Conservation (phyloP, 2,797 vertebrate species). For the Clarias fuscus region DNA sequence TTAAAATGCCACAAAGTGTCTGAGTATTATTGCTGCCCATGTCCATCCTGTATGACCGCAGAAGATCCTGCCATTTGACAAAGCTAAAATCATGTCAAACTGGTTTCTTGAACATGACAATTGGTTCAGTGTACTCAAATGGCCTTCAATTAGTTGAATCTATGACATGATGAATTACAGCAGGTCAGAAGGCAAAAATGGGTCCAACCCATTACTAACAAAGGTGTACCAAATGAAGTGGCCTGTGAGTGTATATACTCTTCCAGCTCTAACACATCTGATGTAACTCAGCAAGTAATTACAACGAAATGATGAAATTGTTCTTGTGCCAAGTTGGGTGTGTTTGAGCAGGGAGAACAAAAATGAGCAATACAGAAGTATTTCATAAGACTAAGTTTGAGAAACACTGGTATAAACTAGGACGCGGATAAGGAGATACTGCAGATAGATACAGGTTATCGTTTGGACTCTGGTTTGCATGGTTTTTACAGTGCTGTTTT, state of each 20-base stretch:
- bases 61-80: too few species aligned
- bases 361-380: background rate
- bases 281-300: slow-evolving; percentile 13
- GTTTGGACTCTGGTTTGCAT: background rate
- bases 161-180: too few species aligned
- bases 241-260: background rate
- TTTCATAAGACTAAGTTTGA: background rate
- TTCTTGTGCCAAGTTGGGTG: background rate
- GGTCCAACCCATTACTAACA: too few species aligned
- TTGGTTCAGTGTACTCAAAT: too few species aligned
- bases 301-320: background rate
- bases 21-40: too few species aligned
- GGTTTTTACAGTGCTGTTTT: background rate
- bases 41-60: too few species aligned
- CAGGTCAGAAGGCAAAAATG: too few species aligned
- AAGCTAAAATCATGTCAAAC: too few species aligned
- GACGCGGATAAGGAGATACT: background rate
- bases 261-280: background rate
- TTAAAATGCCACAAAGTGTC: too few species aligned
- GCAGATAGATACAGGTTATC: background rate
- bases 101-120: too few species aligned
- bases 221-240: too few species aligned
- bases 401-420: background rate
- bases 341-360: background rate
- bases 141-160: too few species aligned